Conservation (phyloP, 2,113 vertebrate genomes). For the Hemiscyllium ocellatum region DNA sequence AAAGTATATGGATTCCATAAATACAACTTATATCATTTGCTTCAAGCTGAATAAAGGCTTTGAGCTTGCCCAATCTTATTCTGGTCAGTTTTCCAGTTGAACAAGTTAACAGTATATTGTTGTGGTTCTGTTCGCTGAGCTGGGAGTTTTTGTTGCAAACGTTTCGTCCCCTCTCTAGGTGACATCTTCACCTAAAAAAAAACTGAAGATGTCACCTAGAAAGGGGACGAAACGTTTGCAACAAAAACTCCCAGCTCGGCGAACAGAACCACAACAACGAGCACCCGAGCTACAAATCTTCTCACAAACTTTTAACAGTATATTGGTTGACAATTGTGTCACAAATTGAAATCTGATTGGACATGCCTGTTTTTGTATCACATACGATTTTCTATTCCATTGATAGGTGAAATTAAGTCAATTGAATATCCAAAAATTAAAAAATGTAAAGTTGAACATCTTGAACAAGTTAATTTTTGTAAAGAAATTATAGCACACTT, state of each 20-base stretch:
- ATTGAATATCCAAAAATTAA: neutral
- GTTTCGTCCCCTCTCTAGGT: too few relatives aligned
- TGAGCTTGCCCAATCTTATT: neutral
- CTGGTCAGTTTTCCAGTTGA: neutral
- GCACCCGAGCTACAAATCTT: too few relatives aligned
- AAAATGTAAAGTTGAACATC: neutral
- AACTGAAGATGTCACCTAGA: too few relatives aligned
- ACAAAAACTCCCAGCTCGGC: too few relatives aligned
- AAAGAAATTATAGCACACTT: neutral
- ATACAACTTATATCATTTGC: neutral
- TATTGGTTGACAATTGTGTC: neutral
- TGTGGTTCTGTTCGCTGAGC: too few relatives aligned
- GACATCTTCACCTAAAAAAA: too few relatives aligned
- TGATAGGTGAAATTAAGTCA: neutral
- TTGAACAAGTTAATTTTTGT: too few relatives aligned
- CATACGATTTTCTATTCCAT: neutral
- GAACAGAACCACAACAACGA: too few relatives aligned
- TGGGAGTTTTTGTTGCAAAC: too few relatives aligned
- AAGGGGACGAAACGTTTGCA: too few relatives aligned
- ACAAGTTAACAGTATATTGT: neutral
- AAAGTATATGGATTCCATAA: neutral
- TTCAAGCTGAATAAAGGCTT: neutral
- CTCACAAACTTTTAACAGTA: too few relatives aligned
- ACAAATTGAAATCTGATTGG: neutral
- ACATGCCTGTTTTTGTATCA: neutral